A percentile compares a stretch with the other conserved stretches of the same genome.
Evolutionary conservation across 2,888 invertebrate genomes (phyloP).

Genomic region (Netelia melanura): DNA sequence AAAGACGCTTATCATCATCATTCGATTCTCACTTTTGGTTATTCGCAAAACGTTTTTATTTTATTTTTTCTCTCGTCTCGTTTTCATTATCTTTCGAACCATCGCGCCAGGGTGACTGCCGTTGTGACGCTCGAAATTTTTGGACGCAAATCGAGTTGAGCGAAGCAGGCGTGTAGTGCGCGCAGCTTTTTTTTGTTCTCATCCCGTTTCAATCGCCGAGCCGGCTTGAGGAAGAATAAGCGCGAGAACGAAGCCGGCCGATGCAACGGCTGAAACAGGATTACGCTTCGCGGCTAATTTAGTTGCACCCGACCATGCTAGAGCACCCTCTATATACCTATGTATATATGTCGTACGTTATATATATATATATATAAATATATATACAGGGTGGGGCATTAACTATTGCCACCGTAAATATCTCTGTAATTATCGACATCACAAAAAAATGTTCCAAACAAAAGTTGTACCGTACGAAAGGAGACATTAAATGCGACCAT

Average conservation of each 20-base stretch:
- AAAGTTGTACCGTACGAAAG: no score
- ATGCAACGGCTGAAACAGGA: constrained; percentile 46
- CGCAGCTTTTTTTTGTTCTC: constrained; percentile 19
- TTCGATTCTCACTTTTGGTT: no score
- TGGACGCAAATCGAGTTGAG: constrained; percentile 41
- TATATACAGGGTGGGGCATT: neutral
- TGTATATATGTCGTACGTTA: neutral
- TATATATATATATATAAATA: neutral
- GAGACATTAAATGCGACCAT: no score
- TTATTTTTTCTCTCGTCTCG: neutral
- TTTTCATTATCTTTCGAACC: neutral
- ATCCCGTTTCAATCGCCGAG: constrained; percentile 25
- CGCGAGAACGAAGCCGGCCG: constrained; percentile 26
- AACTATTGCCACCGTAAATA: no score
- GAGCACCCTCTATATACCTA: constrained; percentile 42
- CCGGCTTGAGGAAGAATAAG: constrained; percentile 36
- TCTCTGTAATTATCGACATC: no score
- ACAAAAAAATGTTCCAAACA: no score
- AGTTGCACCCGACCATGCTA: constrained; percentile 53
- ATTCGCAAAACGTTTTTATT: neutral
- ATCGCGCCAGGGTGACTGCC: neutral
- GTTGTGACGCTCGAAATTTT: constrained; percentile 11
- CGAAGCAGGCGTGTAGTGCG: neutral
- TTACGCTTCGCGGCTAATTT: constrained; percentile 65
- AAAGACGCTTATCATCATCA: neutral